These are phyloP conservation scores for Coracopsis vasa DNA, from an alignment of 2,113 vertebrate species.

Conservation along the genomic window DNA sequence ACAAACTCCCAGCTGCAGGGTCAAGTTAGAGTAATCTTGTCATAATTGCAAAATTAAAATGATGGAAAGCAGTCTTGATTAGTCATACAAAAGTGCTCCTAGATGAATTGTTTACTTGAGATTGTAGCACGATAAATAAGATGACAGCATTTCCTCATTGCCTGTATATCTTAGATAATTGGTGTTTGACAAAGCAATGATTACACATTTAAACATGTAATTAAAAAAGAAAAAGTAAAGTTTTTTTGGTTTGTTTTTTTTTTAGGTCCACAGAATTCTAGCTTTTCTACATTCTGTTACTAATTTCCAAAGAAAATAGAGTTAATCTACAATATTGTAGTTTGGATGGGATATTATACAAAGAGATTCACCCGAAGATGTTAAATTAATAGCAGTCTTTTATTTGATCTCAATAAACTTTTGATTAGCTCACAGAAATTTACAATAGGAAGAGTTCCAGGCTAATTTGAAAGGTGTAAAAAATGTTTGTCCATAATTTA, in stretches of 20 bases:
- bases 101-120: slow-evolving; percentile 16
- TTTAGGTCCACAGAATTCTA: neutral
- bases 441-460: neutral
- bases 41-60: slow-evolving; percentile 21
- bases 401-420: neutral
- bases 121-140: neutral
- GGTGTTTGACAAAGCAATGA: neutral
- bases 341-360: neutral
- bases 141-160: neutral
- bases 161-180: neutral
- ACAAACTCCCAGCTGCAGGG: neutral
- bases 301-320: neutral
- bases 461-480: neutral
- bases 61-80: slow-evolving; percentile 8
- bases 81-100: neutral
- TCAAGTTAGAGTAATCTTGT: slow-evolving; percentile 35
- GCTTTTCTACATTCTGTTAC: neutral
- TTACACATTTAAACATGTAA: neutral
- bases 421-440: neutral
- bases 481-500: neutral
- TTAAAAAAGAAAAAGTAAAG: neutral
- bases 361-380: neutral
- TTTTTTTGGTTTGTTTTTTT: too few species aligned
- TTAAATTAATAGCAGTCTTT: neutral
- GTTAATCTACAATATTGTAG: neutral